Base-by-base conservation (phyloP, 2,113 vertebrate genomes). In the Nesogale talazaci region DNA sequence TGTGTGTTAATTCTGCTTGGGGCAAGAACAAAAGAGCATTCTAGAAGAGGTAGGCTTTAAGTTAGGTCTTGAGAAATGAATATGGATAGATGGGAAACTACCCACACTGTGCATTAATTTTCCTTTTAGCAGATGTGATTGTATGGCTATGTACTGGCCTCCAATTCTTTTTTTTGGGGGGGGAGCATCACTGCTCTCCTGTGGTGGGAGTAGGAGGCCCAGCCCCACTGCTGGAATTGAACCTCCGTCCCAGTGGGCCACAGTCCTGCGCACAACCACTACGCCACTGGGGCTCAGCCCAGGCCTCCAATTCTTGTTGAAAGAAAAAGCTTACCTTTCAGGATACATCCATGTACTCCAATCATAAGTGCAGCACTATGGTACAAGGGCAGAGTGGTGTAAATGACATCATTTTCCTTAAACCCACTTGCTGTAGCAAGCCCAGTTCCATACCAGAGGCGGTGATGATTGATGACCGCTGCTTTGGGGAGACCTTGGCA, bases 401-500 rank as follows among this genome's bases (percentile, higher is more conserved):
- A 99, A 42, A 99, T 46, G 38, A 98, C 69, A 34, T 99, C 99
- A 72, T 97, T 94, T 0, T 97, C 38, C 1, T 74, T 97, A 1
- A 99, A 38, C 0, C 96, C 95, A 6, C 95, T 97, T 4, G 93
- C 46, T 0, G 85, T 9, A 61, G 97, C 36, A 63, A 98, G 75
- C 6, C 95, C 94, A 29, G 96, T 96, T 85, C 72, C 98, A 1
- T 93, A 87, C 77, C 98, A 88, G 1, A 98, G 93, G 36, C 98
- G 98, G 1, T 95, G 90, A 42, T 99, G 98, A 87, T 94, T 99
- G 86, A 99, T 97, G 81, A 97, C 86, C 0, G 99, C 99, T 56
- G 99, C 99, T 94, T 99, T 99, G 0, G 99, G 99, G 65, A 99
- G 98, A 95, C 98, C 99, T 99, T 96, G 91, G 92, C 22, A 86